Percentiles rank a stretch among this genome's conserved stretches.
phyloP scores from a whole-genome alignment of 2,797 vertebrate genomes.

The Hypotaenidia okinawae region DNA sequence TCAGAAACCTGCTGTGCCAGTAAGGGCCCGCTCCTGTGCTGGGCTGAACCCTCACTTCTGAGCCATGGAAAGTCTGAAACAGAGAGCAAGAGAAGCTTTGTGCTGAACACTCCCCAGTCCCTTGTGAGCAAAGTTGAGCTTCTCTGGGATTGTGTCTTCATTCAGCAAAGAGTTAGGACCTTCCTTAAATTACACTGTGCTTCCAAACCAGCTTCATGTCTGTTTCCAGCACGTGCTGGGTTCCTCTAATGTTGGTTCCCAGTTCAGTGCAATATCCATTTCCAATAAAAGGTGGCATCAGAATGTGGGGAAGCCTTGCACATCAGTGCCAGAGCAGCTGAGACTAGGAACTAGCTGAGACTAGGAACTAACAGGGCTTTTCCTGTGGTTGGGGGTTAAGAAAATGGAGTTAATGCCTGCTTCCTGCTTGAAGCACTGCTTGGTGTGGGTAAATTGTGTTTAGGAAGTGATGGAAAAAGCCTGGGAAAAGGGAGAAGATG shows the following conservation, averaged over 20 bases:
- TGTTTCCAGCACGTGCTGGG: rapidly evolving
- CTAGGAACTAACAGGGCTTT: not conserved
- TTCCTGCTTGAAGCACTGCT: too few relatives aligned
- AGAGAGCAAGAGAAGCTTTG: not conserved
- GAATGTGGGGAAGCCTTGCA: not conserved
- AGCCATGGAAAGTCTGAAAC: not conserved
- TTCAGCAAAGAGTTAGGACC: not conserved
- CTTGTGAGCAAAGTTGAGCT: not conserved
- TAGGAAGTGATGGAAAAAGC: not conserved
- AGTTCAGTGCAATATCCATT: not conserved
- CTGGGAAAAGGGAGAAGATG: not conserved
- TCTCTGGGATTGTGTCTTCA: not conserved
- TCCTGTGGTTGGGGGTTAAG: not conserved
- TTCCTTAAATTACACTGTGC: rapidly evolving
- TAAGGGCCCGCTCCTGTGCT: too few relatives aligned
- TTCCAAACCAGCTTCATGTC: not conserved
- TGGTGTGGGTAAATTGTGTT: not conserved
- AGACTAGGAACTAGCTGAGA: too few relatives aligned
- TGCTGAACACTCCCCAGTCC: not conserved
- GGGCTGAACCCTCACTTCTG: too few relatives aligned
- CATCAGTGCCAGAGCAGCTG: not conserved
- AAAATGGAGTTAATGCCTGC: not conserved
- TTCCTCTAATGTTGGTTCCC: not conserved
- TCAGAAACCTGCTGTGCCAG: not conserved
- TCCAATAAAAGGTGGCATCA: not conserved